A percentile compares a stretch with the other conserved stretches of the same genome.
These are phyloP conservation scores for Champsocephalus gunnari DNA, from an alignment of 2,797 vertebrate genomes.

Conservation along the genomic window DNA sequence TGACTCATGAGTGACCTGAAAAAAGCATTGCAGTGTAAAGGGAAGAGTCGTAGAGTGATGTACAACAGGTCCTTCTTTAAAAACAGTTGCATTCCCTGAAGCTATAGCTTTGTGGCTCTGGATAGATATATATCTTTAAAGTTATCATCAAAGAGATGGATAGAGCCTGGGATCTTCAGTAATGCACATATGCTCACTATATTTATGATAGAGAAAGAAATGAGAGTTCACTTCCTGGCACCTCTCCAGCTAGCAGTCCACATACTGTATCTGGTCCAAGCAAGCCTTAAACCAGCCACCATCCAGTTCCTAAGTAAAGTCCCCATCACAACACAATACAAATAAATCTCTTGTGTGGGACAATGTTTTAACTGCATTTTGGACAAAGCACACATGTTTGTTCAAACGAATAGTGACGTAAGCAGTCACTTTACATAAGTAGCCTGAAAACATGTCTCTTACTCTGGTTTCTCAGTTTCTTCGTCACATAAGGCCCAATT, in stretches of 20 bases:
- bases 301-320: no score
- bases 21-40: neutral
- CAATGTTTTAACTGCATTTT: neutral
- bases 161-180: slow-evolving; percentile 3
- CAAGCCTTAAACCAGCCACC: no score
- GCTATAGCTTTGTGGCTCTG: slow-evolving; percentile 12
- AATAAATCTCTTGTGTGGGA: neutral
- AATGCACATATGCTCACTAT: neutral
- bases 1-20: slow-evolving; percentile 4
- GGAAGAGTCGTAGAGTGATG: neutral
- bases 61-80: slow-evolving; percentile 8
- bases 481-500: no score
- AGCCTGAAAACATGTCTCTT: neutral
- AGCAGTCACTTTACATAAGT: neutral
- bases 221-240: no score
- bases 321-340: neutral
- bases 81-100: slow-evolving; percentile 11
- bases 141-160: slow-evolving; percentile 26
- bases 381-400: neutral
- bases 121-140: slow-evolving; percentile 4
- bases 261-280: no score
- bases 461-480: no score
- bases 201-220: no score
- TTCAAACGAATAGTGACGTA: neutral
- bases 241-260: no score